Base-by-base conservation (phyloP, 2,797 vertebrate genomes). In the Pelobates cultripes region DNA sequence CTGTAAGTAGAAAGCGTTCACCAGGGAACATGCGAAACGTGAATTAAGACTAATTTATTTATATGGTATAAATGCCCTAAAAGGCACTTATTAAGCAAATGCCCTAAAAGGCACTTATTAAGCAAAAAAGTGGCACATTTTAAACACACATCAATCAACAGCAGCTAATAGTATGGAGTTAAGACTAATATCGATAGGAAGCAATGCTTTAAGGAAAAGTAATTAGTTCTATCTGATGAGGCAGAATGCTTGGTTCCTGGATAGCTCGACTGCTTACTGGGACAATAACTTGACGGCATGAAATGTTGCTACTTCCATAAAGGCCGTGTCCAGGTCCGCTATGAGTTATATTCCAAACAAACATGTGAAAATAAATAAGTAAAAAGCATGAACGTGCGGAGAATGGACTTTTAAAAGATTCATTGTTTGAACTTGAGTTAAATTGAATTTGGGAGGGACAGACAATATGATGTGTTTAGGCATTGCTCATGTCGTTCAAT, bases 51-150 rank as follows among this genome's bases (percentile, higher is more conserved):
- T 10, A 63, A 61, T 61, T 69, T 51, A 83, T 78, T 78, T 69
- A 78, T 53, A 72, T 45, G 15, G 43, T 60, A 61, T 43, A 83
- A 61, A 74, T 73, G 45, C 63, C 75, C 81, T 83, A 74, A 73
- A 78, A 28, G 28, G 28, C 28, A 28, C 77, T 79, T 55, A 73
- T 53, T 15, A 28, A 47, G 53, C 44, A 79, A 70, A 75, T 74
- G 51, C 53, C 75, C 82, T 83, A 75, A 75, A 78, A 64, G 75
- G 81, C 70, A 17, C 77, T 79, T 75, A 79, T 83, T 79, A 79
- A 66, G 77, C 82, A 75, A 45, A 79, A 75, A 64, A 40, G 6
- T 17, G 71, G 75, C 28, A 28, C n/a, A 40, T 61, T 51, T 70
- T 82, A 64, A 75, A 51, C 70, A 68, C 28, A 43, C 76, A 79